Conservation (phyloP, 2,113 vertebrate genomes). For the Ctenomys sociabilis region DNA sequence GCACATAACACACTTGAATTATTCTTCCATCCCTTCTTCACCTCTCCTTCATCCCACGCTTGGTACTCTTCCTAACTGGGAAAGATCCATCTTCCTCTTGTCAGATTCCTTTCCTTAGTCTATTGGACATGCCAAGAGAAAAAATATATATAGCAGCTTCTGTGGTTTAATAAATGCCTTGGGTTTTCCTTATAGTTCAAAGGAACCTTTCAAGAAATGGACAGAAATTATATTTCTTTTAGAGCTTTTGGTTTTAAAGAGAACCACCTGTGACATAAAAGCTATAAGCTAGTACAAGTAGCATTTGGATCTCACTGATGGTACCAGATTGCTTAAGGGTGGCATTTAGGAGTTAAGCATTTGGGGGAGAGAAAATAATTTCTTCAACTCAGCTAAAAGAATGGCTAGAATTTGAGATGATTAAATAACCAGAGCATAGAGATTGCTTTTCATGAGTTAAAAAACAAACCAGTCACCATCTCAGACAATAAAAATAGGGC, state of each 20-base stretch:
- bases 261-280: neutral
- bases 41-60: neutral
- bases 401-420: neutral
- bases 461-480: neutral
- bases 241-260: neutral
- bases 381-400: neutral
- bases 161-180: neutral
- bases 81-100: neutral
- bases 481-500: neutral
- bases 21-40: neutral
- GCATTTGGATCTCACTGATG: conserved; percentile 4
- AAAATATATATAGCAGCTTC: neutral
- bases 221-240: neutral
- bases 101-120: neutral
- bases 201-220: neutral
- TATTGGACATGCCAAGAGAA: no score
- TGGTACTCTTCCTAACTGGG: neutral
- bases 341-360: neutral
- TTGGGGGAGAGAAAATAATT: neutral
- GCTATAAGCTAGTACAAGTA: neutral
- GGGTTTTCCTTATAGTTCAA: conserved; percentile 20
- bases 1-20: neutral
- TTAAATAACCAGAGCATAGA: neutral
- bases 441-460: neutral
- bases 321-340: neutral